Evolutionary conservation across 2,113 vertebrate genomes (phyloP), one percentile per base, ranked within the genome.

Genomic region (Chamaetylas fuelleborni): DNA sequence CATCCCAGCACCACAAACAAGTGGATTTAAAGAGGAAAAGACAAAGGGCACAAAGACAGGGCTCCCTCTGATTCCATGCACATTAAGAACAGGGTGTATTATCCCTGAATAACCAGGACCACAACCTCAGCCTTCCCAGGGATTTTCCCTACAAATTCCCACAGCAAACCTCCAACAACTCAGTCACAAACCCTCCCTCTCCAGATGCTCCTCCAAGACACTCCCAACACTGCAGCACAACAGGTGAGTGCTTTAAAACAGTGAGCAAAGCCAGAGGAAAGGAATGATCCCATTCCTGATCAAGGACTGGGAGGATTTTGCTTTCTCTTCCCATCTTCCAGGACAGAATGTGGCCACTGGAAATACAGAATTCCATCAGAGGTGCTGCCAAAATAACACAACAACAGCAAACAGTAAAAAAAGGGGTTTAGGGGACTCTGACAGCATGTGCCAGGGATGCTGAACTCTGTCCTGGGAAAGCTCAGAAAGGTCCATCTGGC

Each of bases 291-390:
- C 33, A 45, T 26, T 82, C 50, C 57, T 40, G 8, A 43, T 34
- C 5, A 36, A 79, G 29, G 54, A 19, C 62, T 7, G 1, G 9
- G 18, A 90, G 78, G 36, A 48, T 47, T 70, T 58, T 73, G 33
- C 67, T 81, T 48, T 65, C 66, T 86, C 88, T 47, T 40, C 90
- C 26, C 33, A 18, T 5, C 85, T 69, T 64, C 85, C 81, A 86
- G 90, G 62, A 86, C 80, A 93, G 73, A 94, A 90, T 1, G 18
- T 23, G 66, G 84, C 66, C 89, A 91, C 29, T n/a, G 34, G 31
- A 92, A 96, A 90, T 69, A 81, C 25, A 66, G 84, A 96, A 93
- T 90, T 86, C 92, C 69, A 58, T n/a, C 8, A 38, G 40, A 62
- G 70, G 62, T 61, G 58, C 80, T 92, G 84, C 81, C 80, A 96